Base-by-base conservation (phyloP, 2,113 vertebrate genomes). In the Alethe castanea region DNA sequence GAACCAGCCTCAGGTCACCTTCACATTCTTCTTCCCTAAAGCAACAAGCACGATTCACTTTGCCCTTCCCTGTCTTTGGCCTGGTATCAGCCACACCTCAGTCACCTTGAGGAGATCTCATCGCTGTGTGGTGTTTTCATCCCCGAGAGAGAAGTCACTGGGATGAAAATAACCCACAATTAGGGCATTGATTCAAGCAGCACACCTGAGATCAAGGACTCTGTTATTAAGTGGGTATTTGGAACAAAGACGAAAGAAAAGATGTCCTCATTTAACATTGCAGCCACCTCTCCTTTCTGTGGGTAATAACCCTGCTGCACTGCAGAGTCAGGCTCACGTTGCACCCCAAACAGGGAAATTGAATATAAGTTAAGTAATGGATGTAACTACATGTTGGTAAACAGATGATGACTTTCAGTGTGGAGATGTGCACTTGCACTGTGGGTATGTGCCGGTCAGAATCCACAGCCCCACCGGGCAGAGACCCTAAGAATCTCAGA, bases 131-230 rank as follows among this genome's bases (percentile, higher is more conserved):
- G 4, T 19, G 56, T 67, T 36, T 54, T 54, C 38, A n/a, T 25
- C 29, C 76, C 62, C 3, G 0, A 25, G 81, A 52, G 89, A 78
- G 54, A 36, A 61, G 67, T 38, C 14, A 15, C 64, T 3, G 20
- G 23, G 48, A 85, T 77, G 52, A 47, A 94, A 95, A 95, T 95
- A 96, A 72, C 26, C 53, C 28, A 28, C 57, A 85, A 94, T 85
- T 82, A 90, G 74, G 56, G 45, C 61, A 25, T 24, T 14, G 56
- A n/a, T 79, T 77, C 19, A 23, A 47, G 36, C 60, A 52, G 61
- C 0, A 0, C 62, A 80, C 54, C 71, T 14, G 48, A 76, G 82
- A 42, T 20, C 50, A 60, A 67, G 25, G 5, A 11, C 33, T 42
- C 33, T 0, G 1, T n/a, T 44, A 38, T 40, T 54, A 84, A 91